These are phyloP conservation scores for Drosophila eugracilis DNA, from an alignment of 1,140 invertebrate species.

Conservation along the genomic window DNA sequence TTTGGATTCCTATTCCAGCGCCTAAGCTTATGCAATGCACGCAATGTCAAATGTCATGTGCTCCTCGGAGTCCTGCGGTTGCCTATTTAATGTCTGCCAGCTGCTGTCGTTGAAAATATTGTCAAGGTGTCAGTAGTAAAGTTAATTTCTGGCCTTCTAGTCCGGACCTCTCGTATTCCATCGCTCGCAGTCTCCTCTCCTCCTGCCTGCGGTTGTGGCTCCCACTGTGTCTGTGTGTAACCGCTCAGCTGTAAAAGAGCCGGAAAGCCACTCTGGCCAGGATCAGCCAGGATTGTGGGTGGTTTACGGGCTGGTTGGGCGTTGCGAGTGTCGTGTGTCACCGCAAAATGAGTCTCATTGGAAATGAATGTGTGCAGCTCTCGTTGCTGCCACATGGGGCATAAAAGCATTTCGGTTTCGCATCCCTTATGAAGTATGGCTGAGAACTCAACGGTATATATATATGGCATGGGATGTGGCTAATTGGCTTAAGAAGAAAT, in stretches of 20 bases:
- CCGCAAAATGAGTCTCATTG: constrained; percentile 81
- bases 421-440: constrained; percentile 31
- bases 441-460: constrained; percentile 12
- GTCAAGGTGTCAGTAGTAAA: constrained; percentile 81
- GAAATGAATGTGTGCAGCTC: constrained; percentile 69
- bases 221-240: constrained; percentile 61
- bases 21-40: constrained; percentile 55
- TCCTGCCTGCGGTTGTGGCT: constrained; percentile 56
- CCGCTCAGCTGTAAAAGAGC: constrained; percentile 78
- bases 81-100: constrained; percentile 39
- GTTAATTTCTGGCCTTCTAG: constrained; percentile 69
- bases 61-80: constrained; percentile 46
- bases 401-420: constrained; percentile 75
- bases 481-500: constrained; percentile 12
- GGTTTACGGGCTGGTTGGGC: constrained; percentile 13
- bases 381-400: constrained; percentile 35
- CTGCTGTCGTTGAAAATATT: constrained; percentile 67
- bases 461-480: background rate
- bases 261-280: constrained; percentile 65
- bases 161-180: background rate
- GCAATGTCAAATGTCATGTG: constrained; percentile 63
- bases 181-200: background rate
- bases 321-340: constrained; percentile 53
- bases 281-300: constrained; percentile 52
- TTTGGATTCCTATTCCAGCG: background rate